phyloP scores from a whole-genome alignment of 2,113 vertebrate species.

The Brachypodius melanocephalos region DNA sequence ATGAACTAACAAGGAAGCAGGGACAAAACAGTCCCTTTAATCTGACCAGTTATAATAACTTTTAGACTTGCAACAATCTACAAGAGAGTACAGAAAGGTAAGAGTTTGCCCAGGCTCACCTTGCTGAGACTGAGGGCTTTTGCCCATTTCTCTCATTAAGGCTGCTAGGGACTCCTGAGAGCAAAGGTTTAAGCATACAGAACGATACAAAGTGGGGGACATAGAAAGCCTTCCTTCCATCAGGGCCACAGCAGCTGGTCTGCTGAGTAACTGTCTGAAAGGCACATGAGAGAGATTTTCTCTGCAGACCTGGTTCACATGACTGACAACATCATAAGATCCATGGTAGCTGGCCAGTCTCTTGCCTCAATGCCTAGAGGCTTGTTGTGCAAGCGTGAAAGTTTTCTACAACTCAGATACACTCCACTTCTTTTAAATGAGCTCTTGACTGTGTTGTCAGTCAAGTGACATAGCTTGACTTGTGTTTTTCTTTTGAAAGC shows the following conservation, averaged over 20 bases:
- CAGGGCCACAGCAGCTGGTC: background rate
- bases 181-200: background rate
- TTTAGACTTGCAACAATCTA: background rate
- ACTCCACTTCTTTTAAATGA: background rate
- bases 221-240: background rate
- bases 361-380: background rate
- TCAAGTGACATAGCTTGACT: background rate
- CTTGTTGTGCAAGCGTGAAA: background rate
- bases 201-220: background rate
- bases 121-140: background rate
- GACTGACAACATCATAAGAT: background rate
- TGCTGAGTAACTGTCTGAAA: background rate
- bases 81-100: background rate
- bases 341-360: accelerated
- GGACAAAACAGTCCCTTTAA: background rate
- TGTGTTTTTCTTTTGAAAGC: background rate
- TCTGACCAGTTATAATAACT: background rate
- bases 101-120: background rate
- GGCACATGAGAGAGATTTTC: background rate
- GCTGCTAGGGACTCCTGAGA: background rate
- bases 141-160: background rate
- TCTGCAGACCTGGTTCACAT: background rate
- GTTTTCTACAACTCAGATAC: background rate
- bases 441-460: background rate
- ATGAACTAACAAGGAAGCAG: background rate